phyloP scores from a whole-genome alignment of 2,888 invertebrate species.

The Epirrita christyi region DNA sequence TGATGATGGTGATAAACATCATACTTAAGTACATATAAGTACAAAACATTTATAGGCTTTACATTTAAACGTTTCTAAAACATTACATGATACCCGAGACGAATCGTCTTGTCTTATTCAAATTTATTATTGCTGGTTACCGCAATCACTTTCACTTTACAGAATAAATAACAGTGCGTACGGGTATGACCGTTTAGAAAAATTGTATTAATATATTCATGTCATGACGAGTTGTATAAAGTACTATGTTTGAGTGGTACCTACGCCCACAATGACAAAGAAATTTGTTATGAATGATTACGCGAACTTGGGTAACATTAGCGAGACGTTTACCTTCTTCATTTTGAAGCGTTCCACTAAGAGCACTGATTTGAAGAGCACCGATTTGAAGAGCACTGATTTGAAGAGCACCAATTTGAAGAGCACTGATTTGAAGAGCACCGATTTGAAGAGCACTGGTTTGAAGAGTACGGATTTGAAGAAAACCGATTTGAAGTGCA shows the following conservation, averaged over 20 bases:
- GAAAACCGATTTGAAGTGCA: no score
- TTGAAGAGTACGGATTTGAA: no score
- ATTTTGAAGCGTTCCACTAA: no score
- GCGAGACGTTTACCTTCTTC: background rate
- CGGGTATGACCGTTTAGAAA: slow-evolving; percentile 32
- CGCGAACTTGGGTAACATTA: slow-evolving; percentile 8
- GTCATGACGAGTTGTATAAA: slow-evolving; percentile 23
- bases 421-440: no score
- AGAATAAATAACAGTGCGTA: slow-evolving; percentile 19
- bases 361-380: no score
- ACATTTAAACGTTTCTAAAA: slow-evolving; percentile 26
- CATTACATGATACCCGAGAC: slow-evolving; percentile 31
- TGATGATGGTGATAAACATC: no score
- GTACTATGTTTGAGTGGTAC: background rate
- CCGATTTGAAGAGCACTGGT: no score
- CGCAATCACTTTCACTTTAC: slow-evolving; percentile 49
- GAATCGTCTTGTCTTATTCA: slow-evolving; percentile 38
- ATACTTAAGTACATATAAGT: no score
- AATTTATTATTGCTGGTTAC: slow-evolving; percentile 39
- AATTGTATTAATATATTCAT: slow-evolving; percentile 36
- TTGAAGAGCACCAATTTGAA: no score
- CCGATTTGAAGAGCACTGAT: no score
- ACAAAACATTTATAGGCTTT: background rate
- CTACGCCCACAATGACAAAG: slow-evolving; percentile 10
- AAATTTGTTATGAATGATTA: slow-evolving; percentile 21